Percentiles rank a stretch among this genome's conserved stretches.
phyloP scores from a whole-genome alignment of 2,888 invertebrate genomes.

The Leptothorax acervorum region DNA sequence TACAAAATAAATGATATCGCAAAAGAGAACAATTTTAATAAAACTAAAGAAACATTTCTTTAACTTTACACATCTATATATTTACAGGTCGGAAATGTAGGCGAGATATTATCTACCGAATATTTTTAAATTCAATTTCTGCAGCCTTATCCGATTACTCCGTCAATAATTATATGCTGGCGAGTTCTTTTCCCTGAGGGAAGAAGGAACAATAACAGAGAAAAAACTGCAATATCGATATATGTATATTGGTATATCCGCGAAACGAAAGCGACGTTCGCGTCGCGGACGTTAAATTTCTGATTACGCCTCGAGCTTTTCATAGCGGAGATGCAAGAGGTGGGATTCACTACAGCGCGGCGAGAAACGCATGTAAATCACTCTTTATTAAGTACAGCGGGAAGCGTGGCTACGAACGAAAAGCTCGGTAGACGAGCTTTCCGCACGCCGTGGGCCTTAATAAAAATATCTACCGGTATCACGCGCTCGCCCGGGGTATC shows the following conservation, averaged over 20 bases:
- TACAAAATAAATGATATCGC: not conserved
- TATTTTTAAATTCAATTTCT: not conserved
- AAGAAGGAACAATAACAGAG: not conserved
- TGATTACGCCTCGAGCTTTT: conserved; percentile 45
- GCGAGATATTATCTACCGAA: not conserved
- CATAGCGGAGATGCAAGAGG: conserved; percentile 1
- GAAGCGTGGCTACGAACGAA: conserved; percentile 70
- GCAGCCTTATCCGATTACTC: not conserved
- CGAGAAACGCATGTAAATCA: conserved; percentile 82
- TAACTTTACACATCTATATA: not conserved
- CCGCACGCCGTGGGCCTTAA: conserved; percentile 55
- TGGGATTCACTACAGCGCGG: conserved; percentile 74
- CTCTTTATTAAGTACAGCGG: conserved; percentile 78
- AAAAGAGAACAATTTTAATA: not conserved
- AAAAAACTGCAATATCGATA: not conserved
- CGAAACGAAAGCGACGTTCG: conserved; percentile 3
- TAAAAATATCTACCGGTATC: conserved; percentile 40
- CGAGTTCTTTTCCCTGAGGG: not conserved
- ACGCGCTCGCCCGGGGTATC: conserved; percentile 17
- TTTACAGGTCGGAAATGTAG: not conserved
- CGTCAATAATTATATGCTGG: not conserved
- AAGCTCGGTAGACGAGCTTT: conserved; percentile 62
- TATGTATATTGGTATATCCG: not conserved
- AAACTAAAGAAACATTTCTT: not conserved
- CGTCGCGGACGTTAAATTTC: conserved; percentile 45